A percentile compares a stretch with the other conserved stretches of the same genome.
These are phyloP conservation scores for Syngnathus floridae DNA, from an alignment of 2,113 vertebrate species.

Conservation along the genomic window DNA sequence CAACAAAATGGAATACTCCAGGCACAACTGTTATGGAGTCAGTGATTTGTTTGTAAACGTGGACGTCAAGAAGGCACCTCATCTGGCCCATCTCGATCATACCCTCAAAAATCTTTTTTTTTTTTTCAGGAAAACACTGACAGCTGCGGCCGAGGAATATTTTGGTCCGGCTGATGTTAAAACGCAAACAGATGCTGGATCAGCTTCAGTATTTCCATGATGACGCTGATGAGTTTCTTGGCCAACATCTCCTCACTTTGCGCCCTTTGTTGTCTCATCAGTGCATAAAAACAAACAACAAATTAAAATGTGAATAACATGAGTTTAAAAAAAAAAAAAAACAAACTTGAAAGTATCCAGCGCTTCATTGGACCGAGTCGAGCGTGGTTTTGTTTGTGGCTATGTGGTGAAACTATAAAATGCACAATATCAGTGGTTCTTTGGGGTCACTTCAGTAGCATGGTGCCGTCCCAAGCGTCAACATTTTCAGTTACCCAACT, in stretches of 20 bases:
- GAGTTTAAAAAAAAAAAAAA: constrained; percentile 9
- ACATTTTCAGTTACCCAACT: constrained; percentile 77
- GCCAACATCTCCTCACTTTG: constrained; percentile 24
- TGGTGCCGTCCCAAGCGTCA: constrained; percentile 37
- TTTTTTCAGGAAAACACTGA: constrained; percentile 22
- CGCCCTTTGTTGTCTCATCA: constrained; percentile 33
- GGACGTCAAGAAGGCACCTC: constrained; percentile 10
- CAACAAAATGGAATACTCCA: not conserved
- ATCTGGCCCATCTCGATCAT: constrained; percentile 10
- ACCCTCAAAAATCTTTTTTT: constrained; percentile 23
- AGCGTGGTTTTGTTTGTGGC: constrained; percentile 12
- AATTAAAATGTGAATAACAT: constrained; percentile 11
- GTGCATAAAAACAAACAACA: constrained; percentile 26
- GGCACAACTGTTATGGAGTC: not conserved
- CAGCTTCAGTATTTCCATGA: constrained; percentile 9
- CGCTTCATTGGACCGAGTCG: constrained; percentile 31
- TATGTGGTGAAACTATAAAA: constrained; percentile 23
- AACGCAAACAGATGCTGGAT: constrained; percentile 46
- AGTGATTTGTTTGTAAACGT: not conserved
- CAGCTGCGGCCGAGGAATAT: constrained; percentile 12
- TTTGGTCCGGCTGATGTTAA: constrained; percentile 19
- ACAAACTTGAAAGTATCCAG: constrained; percentile 26
- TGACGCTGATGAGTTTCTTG: not conserved
- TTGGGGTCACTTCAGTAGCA: constrained; percentile 71
- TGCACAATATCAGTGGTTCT: constrained; percentile 69